Evolutionary conservation across 2,113 vertebrate species (phyloP), one percentile per base, ranked within the genome.

Genomic region (Nestor notabilis): DNA sequence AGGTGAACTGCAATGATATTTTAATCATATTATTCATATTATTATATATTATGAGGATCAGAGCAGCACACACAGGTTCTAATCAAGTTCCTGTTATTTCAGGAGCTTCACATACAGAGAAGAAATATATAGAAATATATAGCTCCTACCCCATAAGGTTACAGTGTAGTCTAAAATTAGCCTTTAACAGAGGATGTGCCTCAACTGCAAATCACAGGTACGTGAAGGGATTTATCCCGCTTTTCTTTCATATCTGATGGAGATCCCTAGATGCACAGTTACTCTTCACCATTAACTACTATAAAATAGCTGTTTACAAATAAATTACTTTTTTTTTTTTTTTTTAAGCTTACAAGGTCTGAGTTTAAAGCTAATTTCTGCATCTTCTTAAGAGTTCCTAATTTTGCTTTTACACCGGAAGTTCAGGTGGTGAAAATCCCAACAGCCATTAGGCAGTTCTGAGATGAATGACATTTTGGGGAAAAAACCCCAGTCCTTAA

Each of bases 1-100:
- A 95, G 39, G n/a, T 53, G 88, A 97, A 92, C 85, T 84, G 80
- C 95, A 94, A 91, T 18, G 56, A 85, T 27, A 75, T 80, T 94
- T 92, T 88, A 81, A 47, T 65, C 65, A 12, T 60, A 47, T 50
- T 75, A 66, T 68, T 95, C 58, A 33, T 70, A 41, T 82, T 83
- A 44, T 68, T 83, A 43, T 33, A 47, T 53, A 31, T n/a, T 39
- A 56, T 3, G 5, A 64, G 10, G 27, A 56, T 61, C 52, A 64
- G 17, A 87, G 65, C 56, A 87, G 87, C 56, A 87, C 80, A 87
- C 47, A 56, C 47, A 94, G 44, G 61, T 24, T 71, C 69, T 33
- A 52, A 83, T 69, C 52, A 68, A 29, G 15, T 52, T 91, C 13
- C 20, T 69, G 9, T 37, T 39, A 11, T n/a, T 21, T 49, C 87